Base-by-base conservation (phyloP, 2,888 invertebrate genomes). In the Germaria angustata region DNA sequence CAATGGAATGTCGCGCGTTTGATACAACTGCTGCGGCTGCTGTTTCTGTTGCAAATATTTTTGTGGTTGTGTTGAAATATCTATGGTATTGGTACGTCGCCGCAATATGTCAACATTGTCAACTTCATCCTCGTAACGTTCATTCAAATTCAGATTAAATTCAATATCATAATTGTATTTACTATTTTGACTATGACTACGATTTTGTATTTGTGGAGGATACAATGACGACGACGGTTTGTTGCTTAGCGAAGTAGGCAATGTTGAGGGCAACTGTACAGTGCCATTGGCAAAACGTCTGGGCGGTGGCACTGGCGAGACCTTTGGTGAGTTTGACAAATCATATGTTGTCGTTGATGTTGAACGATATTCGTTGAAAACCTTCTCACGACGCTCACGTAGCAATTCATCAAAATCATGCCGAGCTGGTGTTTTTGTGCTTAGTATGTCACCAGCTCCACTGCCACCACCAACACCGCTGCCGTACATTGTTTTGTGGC, bases 361-460 rank as follows among this genome's bases (percentile, higher is more conserved):
- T 36, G 65, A n/a, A 61, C 79, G 82, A 53, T 82, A 88, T 80
- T 90, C 88, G 81, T 84, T 86, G 81, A 84, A 89, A 69, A 91
- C 90, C 87, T 90, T 91, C 86, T 91, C 91, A 83, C 91, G 91
- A 51, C 91, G 88, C 84, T 91, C 90, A 72, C 90, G 89, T 77
- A 91, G 88, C 87, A 90, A 88, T 85, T 91, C 90, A 81, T 91
- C 91, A 84, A 91, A 91, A 85, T 91, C 91, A 84, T 88, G 88
- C 87, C 87, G 91, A 69, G 79, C 90, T 90, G 88, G 87, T 76
- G 90, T 90, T 86, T 87, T 87, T 65, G 59, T 57, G 46, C 41
- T 55, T 41, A 80, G 57, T 80, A 66, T 51, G 61, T 66, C 81
- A 77, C 78, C 73, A 69, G 22, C 59, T 44, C 66, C 59, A 80